A percentile compares a stretch with the other conserved stretches of the same genome.
phyloP scores from a whole-genome alignment of 1,140 invertebrate species.

The Scaptomyza graminum region DNA sequence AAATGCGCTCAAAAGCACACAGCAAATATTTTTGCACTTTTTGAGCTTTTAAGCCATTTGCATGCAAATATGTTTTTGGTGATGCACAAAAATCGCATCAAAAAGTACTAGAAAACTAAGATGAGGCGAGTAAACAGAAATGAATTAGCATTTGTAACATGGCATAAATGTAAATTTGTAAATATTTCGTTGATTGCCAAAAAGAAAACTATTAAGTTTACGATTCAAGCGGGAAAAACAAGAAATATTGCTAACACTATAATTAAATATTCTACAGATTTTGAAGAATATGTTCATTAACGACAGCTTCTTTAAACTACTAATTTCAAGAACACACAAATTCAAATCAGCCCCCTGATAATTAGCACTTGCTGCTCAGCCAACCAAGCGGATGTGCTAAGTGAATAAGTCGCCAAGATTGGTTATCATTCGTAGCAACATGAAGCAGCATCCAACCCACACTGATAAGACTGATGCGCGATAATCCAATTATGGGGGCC shows the following conservation, averaged over 20 bases:
- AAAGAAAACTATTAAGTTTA: too few species aligned
- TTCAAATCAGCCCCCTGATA: not conserved
- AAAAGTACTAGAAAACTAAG: constrained; percentile 4
- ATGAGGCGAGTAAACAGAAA: not conserved
- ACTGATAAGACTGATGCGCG: constrained; percentile 22
- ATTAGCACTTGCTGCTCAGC: constrained; percentile 1
- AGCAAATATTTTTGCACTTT: constrained; percentile 27
- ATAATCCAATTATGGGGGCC: constrained; percentile 35
- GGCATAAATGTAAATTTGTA: not conserved
- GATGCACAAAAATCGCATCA: not conserved
- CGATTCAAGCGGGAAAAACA: not conserved
- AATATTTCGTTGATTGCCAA: not conserved
- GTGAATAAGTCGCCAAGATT: constrained; percentile 23
- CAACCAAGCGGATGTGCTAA: constrained; percentile 29
- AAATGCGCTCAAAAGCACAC: constrained; percentile 28
- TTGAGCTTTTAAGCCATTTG: constrained; percentile 18
- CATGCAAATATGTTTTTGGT: constrained; percentile 9
- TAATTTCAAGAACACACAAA: not conserved
- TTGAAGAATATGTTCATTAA: too few species aligned
- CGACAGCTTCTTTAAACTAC: too few species aligned
- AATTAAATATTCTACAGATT: too few species aligned
- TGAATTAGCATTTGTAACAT: not conserved
- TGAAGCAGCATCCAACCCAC: not conserved
- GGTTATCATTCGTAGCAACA: constrained; percentile 35
- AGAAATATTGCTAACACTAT: too few species aligned